Conservation (phyloP, 2,797 vertebrate genomes). For the Onychomys leucogaster region DNA sequence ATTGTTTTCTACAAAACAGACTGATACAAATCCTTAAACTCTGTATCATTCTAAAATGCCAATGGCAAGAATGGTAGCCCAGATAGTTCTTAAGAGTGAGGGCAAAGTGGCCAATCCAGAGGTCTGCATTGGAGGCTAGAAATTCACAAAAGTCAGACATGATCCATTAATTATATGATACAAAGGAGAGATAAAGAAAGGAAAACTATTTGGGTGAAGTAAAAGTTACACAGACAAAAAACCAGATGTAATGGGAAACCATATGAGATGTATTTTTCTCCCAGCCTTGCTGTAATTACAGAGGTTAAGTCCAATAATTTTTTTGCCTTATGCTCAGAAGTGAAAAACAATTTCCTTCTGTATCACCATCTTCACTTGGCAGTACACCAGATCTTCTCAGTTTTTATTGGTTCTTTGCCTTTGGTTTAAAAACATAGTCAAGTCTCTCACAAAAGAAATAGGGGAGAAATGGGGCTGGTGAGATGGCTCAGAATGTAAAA, state of each 20-base stretch:
- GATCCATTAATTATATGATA: background rate
- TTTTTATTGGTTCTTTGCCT: background rate
- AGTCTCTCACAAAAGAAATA: background rate
- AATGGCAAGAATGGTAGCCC: background rate
- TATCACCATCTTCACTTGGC: too few relatives aligned
- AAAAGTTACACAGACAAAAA: background rate
- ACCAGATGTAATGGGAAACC: background rate
- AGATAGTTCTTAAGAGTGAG: background rate
- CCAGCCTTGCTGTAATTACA: background rate
- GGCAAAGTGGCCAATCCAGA: background rate
- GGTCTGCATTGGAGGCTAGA: background rate
- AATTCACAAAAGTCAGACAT: too few relatives aligned
- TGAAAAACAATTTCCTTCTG: background rate
- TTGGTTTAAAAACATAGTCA: background rate
- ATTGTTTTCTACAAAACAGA: background rate
- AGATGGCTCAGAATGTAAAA: background rate
- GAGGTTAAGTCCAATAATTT: background rate
- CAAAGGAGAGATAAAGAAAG: background rate
- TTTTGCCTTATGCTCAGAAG: background rate
- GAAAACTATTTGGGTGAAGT: background rate
- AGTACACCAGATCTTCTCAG: background rate
- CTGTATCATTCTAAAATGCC: background rate
- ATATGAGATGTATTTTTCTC: background rate
- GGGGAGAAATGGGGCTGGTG: accelerated
- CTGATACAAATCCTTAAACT: background rate